Conservation (phyloP, 2,888 invertebrate species). For the Caradrina kadenii region DNA sequence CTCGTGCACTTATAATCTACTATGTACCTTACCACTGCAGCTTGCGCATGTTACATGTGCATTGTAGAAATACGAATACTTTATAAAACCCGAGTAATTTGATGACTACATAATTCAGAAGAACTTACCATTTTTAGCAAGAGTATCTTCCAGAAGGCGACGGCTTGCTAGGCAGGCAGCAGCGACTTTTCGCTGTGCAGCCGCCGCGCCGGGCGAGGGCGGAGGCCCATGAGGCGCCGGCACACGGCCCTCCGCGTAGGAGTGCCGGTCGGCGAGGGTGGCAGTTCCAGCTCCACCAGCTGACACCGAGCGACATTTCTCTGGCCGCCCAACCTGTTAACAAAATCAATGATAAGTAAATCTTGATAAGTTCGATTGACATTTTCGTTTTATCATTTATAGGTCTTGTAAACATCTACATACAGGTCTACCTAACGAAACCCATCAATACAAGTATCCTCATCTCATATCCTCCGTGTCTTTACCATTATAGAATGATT, state of each 20-base stretch:
- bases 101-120: background rate
- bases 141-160: conserved; percentile 92
- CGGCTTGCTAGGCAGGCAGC: conserved; percentile 91
- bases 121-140: conserved; percentile 89
- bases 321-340: conserved; percentile 81
- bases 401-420: background rate
- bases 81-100: background rate
- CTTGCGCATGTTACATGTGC: background rate
- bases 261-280: conserved; percentile 76
- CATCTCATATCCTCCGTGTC: background rate
- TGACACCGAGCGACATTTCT: conserved; percentile 82
- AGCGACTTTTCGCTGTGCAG: conserved; percentile 78
- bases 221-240: conserved; percentile 85
- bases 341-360: conserved; percentile 41
- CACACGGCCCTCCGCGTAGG: conserved; percentile 82
- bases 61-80: background rate
- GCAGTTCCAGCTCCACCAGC: conserved; percentile 75
- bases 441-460: background rate
- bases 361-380: background rate
- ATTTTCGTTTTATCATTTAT: background rate
- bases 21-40: background rate
- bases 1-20: background rate
- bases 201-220: conserved; percentile 83
- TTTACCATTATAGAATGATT: background rate
- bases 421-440: background rate